Evolutionary conservation across 2,113 vertebrate genomes (phyloP).

Genomic region (Steatornis caripensis): DNA sequence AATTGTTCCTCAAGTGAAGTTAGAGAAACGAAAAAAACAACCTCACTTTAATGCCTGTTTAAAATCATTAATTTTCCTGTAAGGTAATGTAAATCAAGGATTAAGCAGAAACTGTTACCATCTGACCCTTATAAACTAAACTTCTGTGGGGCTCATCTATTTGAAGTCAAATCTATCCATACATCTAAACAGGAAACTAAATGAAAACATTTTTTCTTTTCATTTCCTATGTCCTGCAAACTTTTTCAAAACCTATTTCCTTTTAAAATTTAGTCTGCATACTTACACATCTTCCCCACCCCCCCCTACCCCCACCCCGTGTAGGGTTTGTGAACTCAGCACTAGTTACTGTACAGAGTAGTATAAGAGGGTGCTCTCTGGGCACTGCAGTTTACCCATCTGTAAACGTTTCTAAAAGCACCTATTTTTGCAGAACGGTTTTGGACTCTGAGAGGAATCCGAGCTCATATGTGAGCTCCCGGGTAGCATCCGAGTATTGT

Average conservation of each 20-base stretch:
- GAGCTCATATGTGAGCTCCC: neutral
- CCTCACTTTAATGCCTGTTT: conserved; percentile 52
- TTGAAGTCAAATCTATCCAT: conserved; percentile 39
- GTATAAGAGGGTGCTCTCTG: neutral
- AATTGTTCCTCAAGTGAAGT: conserved; percentile 23
- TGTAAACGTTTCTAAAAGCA: neutral
- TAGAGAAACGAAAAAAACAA: neutral
- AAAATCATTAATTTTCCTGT: conserved; percentile 64
- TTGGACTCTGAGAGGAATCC: neutral
- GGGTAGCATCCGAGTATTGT: accelerated
- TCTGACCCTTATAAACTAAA: conserved; percentile 53
- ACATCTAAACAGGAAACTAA: conserved; percentile 59
- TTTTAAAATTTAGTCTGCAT: neutral
- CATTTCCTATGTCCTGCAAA: conserved; percentile 26
- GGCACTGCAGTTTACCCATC: neutral
- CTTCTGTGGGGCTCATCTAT: conserved; percentile 48
- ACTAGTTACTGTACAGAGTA: neutral
- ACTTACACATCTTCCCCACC: too few species aligned
- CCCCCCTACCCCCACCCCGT: too few species aligned
- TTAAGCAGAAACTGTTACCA: conserved; percentile 62
- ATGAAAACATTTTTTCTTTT: conserved; percentile 45
- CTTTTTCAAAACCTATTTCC: conserved; percentile 28
- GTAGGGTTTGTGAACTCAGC: neutral
- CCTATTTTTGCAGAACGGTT: neutral
- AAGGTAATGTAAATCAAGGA: conserved; percentile 62